Percentiles rank a stretch among this genome's conserved stretches.
Conservation (phyloP, 2,797 vertebrate genomes). For the Vespertilio murinus region DNA sequence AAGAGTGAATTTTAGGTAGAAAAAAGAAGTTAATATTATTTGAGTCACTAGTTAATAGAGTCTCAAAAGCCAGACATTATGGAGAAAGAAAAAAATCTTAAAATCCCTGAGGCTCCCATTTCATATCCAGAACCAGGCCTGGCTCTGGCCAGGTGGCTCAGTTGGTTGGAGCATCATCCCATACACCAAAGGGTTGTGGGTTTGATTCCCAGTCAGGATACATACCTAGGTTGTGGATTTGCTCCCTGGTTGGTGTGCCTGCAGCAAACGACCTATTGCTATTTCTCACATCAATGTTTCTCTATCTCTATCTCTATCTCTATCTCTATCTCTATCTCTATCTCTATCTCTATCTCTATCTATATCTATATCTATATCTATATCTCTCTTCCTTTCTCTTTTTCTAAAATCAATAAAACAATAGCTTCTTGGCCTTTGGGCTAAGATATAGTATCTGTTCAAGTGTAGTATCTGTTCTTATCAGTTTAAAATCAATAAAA, state of each 20-base stretch:
- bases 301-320: background rate
- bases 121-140: background rate
- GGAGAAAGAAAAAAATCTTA: background rate
- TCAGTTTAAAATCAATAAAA: background rate
- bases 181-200: background rate
- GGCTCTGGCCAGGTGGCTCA: background rate
- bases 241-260: background rate
- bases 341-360: background rate
- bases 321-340: background rate
- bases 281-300: background rate
- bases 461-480: no score
- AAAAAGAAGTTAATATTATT: background rate
- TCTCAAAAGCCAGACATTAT: slow-evolving; percentile 29
- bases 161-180: background rate
- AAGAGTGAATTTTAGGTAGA: background rate
- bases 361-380: no score
- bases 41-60: background rate
- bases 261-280: background rate
- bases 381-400: background rate
- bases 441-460: no score
- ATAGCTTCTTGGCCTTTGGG: no score
- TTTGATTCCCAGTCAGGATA: background rate
- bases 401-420: background rate
- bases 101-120: background rate
- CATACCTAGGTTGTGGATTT: background rate